A percentile compares a stretch with the other conserved stretches of the same genome.
Conservation (phyloP, 2,888 invertebrate genomes). For the Drosophila emarginata region DNA sequence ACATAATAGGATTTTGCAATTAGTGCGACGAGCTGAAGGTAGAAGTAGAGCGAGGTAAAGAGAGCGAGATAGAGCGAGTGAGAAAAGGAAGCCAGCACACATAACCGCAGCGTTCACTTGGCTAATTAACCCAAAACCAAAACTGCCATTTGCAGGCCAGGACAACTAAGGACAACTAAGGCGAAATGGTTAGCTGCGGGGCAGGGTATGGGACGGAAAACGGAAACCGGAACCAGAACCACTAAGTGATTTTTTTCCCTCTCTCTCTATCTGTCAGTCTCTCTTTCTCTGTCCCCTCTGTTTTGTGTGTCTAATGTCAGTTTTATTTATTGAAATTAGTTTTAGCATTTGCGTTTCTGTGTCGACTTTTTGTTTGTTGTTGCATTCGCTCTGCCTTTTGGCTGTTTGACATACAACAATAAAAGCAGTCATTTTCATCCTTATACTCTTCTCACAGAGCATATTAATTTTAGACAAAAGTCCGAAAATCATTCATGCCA, state of each 20-base stretch:
- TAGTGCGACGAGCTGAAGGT: conserved; percentile 50
- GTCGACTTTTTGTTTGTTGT: conserved; percentile 26
- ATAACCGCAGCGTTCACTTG: conserved; percentile 67
- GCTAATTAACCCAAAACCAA: conserved; percentile 70
- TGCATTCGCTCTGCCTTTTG: conserved; percentile 4
- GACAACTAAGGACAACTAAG: conserved; percentile 33
- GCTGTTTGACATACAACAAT: conserved; percentile 7
- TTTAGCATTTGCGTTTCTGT: conserved; percentile 43
- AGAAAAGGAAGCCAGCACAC: conserved; percentile 49
- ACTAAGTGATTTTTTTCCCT: conserved; percentile 57
- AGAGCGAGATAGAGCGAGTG: conserved; percentile 29
- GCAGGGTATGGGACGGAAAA: conserved; percentile 3
- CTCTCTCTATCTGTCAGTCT: neutral
- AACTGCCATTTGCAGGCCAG: conserved; percentile 64
- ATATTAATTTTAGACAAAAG: neutral
- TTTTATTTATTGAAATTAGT: conserved; percentile 70
- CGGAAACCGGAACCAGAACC: conserved; percentile 41
- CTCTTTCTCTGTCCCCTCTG: conserved; percentile 4
- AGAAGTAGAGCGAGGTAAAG: conserved; percentile 22
- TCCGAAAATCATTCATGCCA: neutral
- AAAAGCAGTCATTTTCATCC: neutral
- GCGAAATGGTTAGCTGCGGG: conserved; percentile 15
- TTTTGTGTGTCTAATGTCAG: conserved; percentile 54
- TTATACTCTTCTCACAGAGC: neutral
- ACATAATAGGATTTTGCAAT: conserved; percentile 79